phyloP scores from a whole-genome alignment of 2,113 vertebrate species.

The Calidris pugnax region DNA sequence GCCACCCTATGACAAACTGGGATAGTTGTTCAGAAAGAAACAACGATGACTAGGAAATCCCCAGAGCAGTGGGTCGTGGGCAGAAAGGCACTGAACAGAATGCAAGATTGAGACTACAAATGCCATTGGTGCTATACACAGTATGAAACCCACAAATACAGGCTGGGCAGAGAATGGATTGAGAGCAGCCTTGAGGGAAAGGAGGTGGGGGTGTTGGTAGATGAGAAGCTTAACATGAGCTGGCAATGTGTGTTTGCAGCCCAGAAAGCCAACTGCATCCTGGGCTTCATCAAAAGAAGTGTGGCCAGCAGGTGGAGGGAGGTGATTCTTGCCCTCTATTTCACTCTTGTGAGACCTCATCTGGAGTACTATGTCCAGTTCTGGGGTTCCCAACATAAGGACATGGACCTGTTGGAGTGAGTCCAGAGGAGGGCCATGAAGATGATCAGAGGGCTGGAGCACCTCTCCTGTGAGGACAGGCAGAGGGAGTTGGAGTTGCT shows the following conservation, averaged over 20 bases:
- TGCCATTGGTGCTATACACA: not conserved
- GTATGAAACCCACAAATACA: not conserved
- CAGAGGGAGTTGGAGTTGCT: not conserved
- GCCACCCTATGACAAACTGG: not conserved
- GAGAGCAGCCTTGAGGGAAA: not conserved
- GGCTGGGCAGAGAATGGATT: not conserved
- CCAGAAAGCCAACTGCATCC: not conserved
- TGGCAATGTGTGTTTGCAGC: not conserved
- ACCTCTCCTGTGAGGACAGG: not conserved
- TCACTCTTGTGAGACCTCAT: not conserved
- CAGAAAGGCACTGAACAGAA: not conserved
- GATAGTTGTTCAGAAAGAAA: not conserved
- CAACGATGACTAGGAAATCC: fast-evolving
- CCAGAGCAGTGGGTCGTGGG: fast-evolving
- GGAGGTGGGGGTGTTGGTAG: not conserved
- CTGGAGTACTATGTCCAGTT: not conserved
- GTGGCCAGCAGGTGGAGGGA: not conserved
- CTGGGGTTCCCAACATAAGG: not conserved
- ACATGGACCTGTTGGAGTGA: not conserved
- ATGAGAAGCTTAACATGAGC: not conserved
- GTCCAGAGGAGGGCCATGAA: not conserved
- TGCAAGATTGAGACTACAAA: not conserved
- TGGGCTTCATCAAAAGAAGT: not conserved
- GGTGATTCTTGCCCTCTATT: not conserved
- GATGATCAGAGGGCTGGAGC: not conserved